phyloP scores from a whole-genome alignment of 2,113 vertebrate species.

The Nanger granti region DNA sequence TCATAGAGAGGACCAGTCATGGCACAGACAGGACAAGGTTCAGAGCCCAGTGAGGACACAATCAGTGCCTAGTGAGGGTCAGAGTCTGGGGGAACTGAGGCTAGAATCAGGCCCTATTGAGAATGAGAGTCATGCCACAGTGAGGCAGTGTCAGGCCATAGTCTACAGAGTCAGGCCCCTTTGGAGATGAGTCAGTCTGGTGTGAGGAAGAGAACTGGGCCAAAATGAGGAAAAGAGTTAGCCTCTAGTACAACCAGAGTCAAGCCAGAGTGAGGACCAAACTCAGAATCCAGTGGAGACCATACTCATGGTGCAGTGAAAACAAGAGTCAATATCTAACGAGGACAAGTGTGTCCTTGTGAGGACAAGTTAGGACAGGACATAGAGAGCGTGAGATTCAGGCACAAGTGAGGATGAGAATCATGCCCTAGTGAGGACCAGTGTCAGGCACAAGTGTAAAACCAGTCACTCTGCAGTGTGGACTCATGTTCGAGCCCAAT shows the following conservation, averaged over 20 bases:
- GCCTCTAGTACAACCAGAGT: background rate
- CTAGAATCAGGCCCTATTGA: background rate
- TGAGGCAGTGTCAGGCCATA: background rate
- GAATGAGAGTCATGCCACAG: background rate
- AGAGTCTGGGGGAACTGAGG: background rate
- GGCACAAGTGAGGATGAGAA: background rate
- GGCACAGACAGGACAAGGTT: background rate
- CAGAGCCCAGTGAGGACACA: background rate
- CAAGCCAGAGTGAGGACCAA: background rate
- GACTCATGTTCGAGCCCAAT: accelerated
- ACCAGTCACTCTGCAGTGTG: background rate
- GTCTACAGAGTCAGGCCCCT: too few relatives aligned
- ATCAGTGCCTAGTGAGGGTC: background rate
- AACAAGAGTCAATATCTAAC: background rate
- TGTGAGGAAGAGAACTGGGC: background rate
- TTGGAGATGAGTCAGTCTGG: background rate
- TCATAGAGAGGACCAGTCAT: background rate
- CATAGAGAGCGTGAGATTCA: background rate
- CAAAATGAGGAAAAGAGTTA: background rate
- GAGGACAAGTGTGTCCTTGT: background rate
- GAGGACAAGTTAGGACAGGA: background rate
- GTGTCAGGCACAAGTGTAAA: background rate
- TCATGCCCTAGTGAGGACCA: background rate
- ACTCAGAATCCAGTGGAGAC: background rate
- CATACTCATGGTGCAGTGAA: background rate